phyloP scores from a whole-genome alignment of 2,113 vertebrate genomes.

The Grammomys surdaster region DNA sequence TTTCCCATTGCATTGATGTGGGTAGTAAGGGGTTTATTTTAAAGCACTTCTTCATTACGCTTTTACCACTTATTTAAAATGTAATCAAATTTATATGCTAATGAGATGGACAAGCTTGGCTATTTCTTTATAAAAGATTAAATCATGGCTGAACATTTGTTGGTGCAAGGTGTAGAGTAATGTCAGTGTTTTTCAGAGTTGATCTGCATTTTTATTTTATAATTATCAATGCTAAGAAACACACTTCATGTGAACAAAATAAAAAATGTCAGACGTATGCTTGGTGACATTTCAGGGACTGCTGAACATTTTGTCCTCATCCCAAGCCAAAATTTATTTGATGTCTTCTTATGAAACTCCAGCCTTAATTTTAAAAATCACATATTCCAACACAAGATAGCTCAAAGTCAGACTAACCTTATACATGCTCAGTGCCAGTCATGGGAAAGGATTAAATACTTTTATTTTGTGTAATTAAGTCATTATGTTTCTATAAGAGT shows the following conservation, averaged over 20 bases:
- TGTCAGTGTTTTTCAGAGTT: background rate
- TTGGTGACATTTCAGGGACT: background rate
- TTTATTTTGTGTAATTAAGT: background rate
- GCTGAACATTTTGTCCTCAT: background rate
- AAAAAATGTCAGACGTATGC: background rate
- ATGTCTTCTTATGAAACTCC: background rate
- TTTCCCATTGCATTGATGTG: background rate
- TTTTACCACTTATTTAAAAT: background rate
- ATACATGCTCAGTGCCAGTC: no score
- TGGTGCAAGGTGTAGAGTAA: background rate
- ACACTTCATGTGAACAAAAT: background rate
- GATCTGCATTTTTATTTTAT: background rate
- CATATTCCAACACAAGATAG: no score
- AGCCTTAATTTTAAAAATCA: background rate
- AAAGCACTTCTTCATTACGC: background rate
- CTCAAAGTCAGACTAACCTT: background rate
- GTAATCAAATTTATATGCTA: background rate
- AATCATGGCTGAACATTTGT: background rate
- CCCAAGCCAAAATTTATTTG: background rate
- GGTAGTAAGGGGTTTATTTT: background rate
- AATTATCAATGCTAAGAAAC: background rate
- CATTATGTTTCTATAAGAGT: background rate
- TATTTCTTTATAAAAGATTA: background rate
- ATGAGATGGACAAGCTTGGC: background rate
- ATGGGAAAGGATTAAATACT: background rate